Evolutionary conservation across 2,888 invertebrate genomes (phyloP).

Genomic region (Cabera pusaria): DNA sequence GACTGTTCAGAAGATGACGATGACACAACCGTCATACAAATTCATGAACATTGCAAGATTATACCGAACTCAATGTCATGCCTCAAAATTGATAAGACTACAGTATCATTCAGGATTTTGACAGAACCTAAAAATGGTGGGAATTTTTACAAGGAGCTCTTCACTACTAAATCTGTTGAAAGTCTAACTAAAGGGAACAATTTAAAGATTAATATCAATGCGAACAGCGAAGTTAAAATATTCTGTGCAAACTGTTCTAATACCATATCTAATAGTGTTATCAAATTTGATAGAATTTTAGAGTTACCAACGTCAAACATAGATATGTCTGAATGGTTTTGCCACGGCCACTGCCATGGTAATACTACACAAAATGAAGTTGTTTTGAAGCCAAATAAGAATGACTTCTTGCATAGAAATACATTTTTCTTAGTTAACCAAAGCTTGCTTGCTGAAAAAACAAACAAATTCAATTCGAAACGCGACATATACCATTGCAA

Average conservation of each 20-base stretch:
- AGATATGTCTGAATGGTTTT: slow-evolving; percentile 87
- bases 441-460: slow-evolving; percentile 61
- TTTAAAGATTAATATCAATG: slow-evolving; percentile 57
- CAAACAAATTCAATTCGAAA: slow-evolving; percentile 69
- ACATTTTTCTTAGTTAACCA: slow-evolving; percentile 80
- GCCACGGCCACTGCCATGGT: slow-evolving; percentile 77
- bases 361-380: slow-evolving; percentile 36
- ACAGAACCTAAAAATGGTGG: slow-evolving; percentile 74
- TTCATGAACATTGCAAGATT: slow-evolving; percentile 68
- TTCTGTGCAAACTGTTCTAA: slow-evolving; percentile 70
- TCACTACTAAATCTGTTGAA: slow-evolving; percentile 34
- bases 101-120: slow-evolving; percentile 73
- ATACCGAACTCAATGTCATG: slow-evolving; percentile 80
- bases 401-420: slow-evolving; percentile 83
- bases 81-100: slow-evolving; percentile 71
- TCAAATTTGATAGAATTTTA: slow-evolving; percentile 82
- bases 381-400: slow-evolving; percentile 69
- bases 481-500: slow-evolving; percentile 80
- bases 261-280: slow-evolving; percentile 65
- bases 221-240: slow-evolving; percentile 54
- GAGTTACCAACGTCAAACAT: slow-evolving; percentile 84
- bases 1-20: slow-evolving; percentile 69
- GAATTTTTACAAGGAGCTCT: slow-evolving; percentile 71
- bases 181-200: slow-evolving; percentile 39
- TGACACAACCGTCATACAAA: slow-evolving; percentile 57